Base-by-base conservation (phyloP, 92 coral and sea anemone genomes). In the Actinostola sp. region DNA sequence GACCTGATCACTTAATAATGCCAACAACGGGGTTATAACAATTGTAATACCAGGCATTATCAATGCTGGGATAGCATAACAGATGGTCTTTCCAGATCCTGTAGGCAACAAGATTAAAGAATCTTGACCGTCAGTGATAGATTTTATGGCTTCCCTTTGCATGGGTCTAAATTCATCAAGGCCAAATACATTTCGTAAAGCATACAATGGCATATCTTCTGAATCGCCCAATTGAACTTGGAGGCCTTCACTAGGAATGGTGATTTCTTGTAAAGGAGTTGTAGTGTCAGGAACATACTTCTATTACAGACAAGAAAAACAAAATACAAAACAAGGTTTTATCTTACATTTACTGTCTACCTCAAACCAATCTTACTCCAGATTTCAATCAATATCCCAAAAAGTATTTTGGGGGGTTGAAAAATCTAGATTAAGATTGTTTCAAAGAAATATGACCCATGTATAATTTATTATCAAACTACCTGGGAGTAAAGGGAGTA, bases 21-120 rank as follows among this genome's bases (percentile, higher is more conserved):
- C 80, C 27, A 87, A 46, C 36, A 82, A 44, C 0, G 88, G 85
- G 29, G 54, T 69, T 1, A 87, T 60, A 0, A 87, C 78, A 27
- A 77, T 52, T 16, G 85, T 87, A 0, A 82, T 60, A 52, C 82
- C 80, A 42, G 48, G 75, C 23, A 46, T 0, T 17, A 87, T 66
- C 1, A 87, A 38, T 0, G 84, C 92, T 52, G 84, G 92, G 3
- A 86, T 50, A 2, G 81, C 78, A 82, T 76, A 86, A 39, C 92
- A 81, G 15, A 81, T 30, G 6, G 83, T 80, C 32, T 75, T 86
- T 17, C 91, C 87, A 61, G 73, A 81, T n/a, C 86, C 90, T 54
- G 90, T 85, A 32, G 90, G 90, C 39, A 85, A 39, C 25, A 85
- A 51, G 27, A 85, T 65, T 12, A 85, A 65, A 52, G 77, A 67